A percentile compares a stretch with the other conserved stretches of the same genome.
These are phyloP conservation scores for Leucophenga varia DNA, from an alignment of 1,140 invertebrate genomes.

Conservation along the genomic window DNA sequence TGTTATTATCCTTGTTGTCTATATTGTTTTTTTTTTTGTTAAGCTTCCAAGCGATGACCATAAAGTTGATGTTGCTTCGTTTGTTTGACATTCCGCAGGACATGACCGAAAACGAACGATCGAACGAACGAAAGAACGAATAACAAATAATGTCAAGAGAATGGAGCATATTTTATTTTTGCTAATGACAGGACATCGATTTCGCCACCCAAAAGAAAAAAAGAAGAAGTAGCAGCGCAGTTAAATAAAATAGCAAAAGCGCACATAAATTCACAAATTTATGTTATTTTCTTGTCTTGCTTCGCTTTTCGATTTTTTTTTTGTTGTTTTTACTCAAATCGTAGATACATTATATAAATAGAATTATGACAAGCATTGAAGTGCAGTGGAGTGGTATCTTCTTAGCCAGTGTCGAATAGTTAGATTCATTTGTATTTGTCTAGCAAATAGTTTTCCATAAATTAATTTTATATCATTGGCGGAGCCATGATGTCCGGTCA, in stretches of 20 bases:
- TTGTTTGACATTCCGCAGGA: conserved; percentile 53
- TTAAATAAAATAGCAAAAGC: conserved; percentile 24
- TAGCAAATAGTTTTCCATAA: conserved; percentile 52
- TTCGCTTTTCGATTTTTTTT: conserved; percentile 1
- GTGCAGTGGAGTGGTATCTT: conserved; percentile 33
- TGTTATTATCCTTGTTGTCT: conserved; percentile 14
- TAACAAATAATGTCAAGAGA: background rate
- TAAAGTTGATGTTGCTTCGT: conserved; percentile 47
- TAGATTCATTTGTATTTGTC: conserved; percentile 5
- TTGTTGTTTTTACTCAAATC: conserved; percentile 52
- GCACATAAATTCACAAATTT: conserved; percentile 55
- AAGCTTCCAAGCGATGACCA: conserved; percentile 18
- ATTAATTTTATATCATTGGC: conserved; percentile 49
- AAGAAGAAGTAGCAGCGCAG: conserved; percentile 5
- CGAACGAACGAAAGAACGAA: conserved; percentile 14
- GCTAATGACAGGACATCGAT: conserved; percentile 50
- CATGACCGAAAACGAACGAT: conserved; percentile 28
- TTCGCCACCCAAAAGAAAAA: conserved; percentile 29
- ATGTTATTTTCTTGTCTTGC: conserved; percentile 26
- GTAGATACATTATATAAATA: conserved; percentile 55
- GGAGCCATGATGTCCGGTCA: conserved; percentile 29
- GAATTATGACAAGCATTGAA: conserved; percentile 51
- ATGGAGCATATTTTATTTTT: conserved; percentile 46
- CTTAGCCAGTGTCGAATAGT: background rate
- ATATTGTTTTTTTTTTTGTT: conserved; percentile 16